Evolutionary conservation across 2,888 invertebrate genomes (phyloP), one percentile per base, ranked within the genome.

Genomic region (Caenorhabditis becei): DNA sequence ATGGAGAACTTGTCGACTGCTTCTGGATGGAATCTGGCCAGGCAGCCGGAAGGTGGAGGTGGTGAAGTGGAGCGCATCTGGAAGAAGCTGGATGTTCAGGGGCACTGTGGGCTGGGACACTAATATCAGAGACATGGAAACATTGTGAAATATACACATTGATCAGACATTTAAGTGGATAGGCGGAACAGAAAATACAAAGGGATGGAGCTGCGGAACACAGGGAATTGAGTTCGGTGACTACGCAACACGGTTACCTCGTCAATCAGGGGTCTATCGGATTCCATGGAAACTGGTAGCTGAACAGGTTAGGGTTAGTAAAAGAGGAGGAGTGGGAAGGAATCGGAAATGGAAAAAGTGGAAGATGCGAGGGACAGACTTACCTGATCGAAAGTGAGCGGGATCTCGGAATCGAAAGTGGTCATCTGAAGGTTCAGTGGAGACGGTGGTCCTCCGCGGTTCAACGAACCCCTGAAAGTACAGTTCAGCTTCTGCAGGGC

Each of bases 1-100:
- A 98, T 94, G 41, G 97, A 97, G 92, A 97, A 97, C 90, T 97
- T 97, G 93, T 98, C 98, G 91, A 98, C 97, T 24, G 86, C 86
- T 72, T 90, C 90, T 14, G 90, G 90, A 79, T 87, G 87, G 28
- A 90, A 85, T 37, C 86, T 80, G 16, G 83, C 80, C 5, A 83
- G 61, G 53, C 86, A 86, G 54, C 79, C 80, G 28, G 83, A 79
- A n/a, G 80, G 67, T 23, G 83, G 82, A 8, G 65, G 62, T 18
- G 83, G 81, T 1, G 85, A 78, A 0, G 65, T 26, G 10, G 83
- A 77, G 0, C 85, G 65, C 44, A 83, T 69, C 83, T 83, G 80
- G 26, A 83, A 81, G 37, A 11, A n/a, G 28, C n/a, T 1, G 16
- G 14, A 14, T 35, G 32, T 7, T 5, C 3, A 11, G 41, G 32